Conservation (phyloP, 2,888 invertebrate species). For the Cremastobaeus sp. region DNA sequence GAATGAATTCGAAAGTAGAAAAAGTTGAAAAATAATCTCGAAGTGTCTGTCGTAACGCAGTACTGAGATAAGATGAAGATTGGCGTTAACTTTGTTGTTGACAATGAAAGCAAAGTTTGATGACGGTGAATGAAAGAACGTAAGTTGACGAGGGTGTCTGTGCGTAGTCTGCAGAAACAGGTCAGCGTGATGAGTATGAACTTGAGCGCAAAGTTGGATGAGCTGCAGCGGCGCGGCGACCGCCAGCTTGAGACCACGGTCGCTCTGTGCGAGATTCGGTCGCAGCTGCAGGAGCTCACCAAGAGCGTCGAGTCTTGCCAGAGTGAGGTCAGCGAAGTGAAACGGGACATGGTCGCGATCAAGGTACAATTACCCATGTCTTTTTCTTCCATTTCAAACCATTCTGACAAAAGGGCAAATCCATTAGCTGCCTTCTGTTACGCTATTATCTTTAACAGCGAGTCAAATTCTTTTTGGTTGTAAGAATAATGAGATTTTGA, state of each 20-base stretch:
- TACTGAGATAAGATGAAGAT: constrained; percentile 18
- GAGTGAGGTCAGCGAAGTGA: constrained; percentile 95
- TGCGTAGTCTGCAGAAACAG: constrained; percentile 95
- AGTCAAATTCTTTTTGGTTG: too few relatives aligned
- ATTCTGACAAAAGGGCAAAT: too few relatives aligned
- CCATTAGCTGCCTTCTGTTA: too few relatives aligned
- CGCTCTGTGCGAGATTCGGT: constrained; percentile 94
- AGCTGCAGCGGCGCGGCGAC: constrained; percentile 91
- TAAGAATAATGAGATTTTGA: too few relatives aligned
- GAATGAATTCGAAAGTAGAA: too few relatives aligned
- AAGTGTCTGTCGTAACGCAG: constrained; percentile 10
- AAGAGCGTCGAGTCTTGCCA: constrained; percentile 97
- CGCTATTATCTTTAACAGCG: too few relatives aligned
- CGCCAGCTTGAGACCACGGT: constrained; percentile 95
- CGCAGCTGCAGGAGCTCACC: constrained; percentile 94
- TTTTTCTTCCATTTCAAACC: too few relatives aligned
- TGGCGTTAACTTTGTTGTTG: constrained; percentile 23
- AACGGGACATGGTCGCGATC: constrained; percentile 96
- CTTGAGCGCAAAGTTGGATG: constrained; percentile 95
- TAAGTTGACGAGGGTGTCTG: constrained; percentile 56
- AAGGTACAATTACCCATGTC: constrained; percentile 78
- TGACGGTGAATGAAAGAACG: constrained; percentile 25
- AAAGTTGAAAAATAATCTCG: constrained; percentile 41
- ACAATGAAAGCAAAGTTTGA: constrained; percentile 35
- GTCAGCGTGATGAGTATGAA: constrained; percentile 99